Base-by-base conservation (phyloP, 2,797 vertebrate genomes). In the Nannoperca australis region DNA sequence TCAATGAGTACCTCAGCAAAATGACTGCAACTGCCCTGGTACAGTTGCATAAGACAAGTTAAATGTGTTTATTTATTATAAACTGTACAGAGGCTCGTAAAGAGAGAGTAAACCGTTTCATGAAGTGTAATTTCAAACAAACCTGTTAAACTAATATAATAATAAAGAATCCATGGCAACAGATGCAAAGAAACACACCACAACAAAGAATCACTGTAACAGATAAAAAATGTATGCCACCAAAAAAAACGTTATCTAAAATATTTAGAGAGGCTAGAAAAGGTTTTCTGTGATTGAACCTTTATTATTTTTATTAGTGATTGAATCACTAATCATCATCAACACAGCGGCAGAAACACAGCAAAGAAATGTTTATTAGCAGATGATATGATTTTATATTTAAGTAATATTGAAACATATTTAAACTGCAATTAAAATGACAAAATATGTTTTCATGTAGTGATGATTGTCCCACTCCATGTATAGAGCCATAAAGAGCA, bases 21-120 rank as follows among this genome's bases (percentile, higher is more conserved):
- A 97, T 90, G 67, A 91, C 92, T 5, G 60, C 86, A 7, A 27
- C 85, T 0, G 66, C 92, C 13, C 88, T 99, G 94, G 98, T 99
- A 95, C 7, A 14, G 38, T 15, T 20, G 10, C 6, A 51, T 24
- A 12, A 24, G 15, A 55, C 17, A 32, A 18, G 54, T 18, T 58
- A 0, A 12, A 34, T 5, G 20, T 22, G 36, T 40, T 4, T 45
- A 1, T 18, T 53, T 5, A 20, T 45, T 2, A 5, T 32, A 2
- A 55, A 42, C 10, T 18, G 64, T n/a, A 22, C 45, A 22, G 12
- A 56, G 11, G 18, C 18, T 34, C 55, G 4, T 6, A 58, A 36
- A 58, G 53, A 54, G 17, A 20, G 47, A 20, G 7, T 47, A 18
- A 8, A 20, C 45, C 18, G 18, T 20, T 17, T 47, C 45, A 47